Conservation (phyloP, 2,888 invertebrate genomes). For the Lithophane ornitopus region DNA sequence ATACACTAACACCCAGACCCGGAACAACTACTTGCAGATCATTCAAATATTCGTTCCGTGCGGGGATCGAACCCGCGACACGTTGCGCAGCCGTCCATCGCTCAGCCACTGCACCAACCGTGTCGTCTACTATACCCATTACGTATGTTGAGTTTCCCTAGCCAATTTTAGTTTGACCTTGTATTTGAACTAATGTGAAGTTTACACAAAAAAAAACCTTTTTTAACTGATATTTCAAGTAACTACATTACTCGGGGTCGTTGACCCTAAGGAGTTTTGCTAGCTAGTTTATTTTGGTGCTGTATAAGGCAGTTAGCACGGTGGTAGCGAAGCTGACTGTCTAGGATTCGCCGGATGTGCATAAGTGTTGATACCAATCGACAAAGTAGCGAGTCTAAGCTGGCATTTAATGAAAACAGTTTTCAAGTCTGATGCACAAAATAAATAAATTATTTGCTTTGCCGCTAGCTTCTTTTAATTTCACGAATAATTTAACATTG, state of each 20-base stretch:
- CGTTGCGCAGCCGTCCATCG: too few relatives aligned
- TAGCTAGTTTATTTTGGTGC: neutral
- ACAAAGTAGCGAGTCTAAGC: neutral
- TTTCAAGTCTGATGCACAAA: conserved; percentile 37
- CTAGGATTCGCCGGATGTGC: neutral
- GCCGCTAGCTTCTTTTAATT: conserved; percentile 46
- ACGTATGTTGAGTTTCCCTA: too few relatives aligned
- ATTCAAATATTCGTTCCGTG: too few relatives aligned
- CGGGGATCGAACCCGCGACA: too few relatives aligned
- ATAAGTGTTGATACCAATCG: neutral
- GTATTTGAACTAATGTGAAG: too few relatives aligned
- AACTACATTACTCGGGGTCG: neutral
- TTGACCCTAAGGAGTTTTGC: neutral
- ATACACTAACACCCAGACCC: too few relatives aligned
- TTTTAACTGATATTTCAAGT: neutral
- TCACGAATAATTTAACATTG: conserved; percentile 55
- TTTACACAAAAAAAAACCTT: neutral
- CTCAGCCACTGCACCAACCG: too few relatives aligned
- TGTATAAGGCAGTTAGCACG: neutral
- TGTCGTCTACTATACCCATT: too few relatives aligned
- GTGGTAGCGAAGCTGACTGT: neutral
- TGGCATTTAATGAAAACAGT: conserved; percentile 13
- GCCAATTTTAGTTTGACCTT: too few relatives aligned
- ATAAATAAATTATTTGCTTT: conserved; percentile 39
- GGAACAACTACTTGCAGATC: too few relatives aligned